Evolutionary conservation across 2,888 invertebrate genomes (phyloP).

Genomic region (Megalurothrips usitatus): DNA sequence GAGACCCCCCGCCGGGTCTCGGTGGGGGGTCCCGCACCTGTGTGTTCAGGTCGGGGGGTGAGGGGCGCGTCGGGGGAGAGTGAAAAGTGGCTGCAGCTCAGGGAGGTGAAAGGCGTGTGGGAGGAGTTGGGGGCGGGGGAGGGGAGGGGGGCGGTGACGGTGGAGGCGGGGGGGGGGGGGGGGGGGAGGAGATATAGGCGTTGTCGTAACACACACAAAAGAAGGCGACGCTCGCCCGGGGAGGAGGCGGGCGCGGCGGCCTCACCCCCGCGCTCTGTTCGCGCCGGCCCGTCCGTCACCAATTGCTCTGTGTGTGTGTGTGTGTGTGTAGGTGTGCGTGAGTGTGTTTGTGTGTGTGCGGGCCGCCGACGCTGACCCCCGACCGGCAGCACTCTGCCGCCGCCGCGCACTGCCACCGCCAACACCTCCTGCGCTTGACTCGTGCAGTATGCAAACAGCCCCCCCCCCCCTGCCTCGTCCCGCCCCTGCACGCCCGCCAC

Average conservation of each 20-base stretch:
- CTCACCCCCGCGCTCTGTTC: neutral
- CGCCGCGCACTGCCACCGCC: neutral
- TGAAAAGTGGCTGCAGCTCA: slow-evolving; percentile 11
- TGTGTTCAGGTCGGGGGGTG: neutral
- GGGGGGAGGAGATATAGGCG: neutral
- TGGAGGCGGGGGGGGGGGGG: neutral
- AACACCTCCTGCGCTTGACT: neutral
- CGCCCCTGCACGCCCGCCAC: neutral
- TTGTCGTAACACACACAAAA: slow-evolving; percentile 3
- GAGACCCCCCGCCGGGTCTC: no score
- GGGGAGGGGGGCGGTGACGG: no score
- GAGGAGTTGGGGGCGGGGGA: no score
- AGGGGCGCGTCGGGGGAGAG: neutral
- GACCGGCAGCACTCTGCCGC: neutral
- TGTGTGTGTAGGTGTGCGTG: no score
- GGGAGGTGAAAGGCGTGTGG: neutral
- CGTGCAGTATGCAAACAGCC: slow-evolving; percentile 16
- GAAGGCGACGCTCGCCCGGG: neutral
- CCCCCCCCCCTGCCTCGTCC: neutral
- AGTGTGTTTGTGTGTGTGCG: no score
- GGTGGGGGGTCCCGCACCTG: neutral
- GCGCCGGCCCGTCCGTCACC: neutral
- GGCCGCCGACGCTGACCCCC: no score
- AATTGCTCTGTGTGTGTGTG: no score
- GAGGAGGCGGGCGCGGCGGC: neutral